Conservation (phyloP, 1,140 invertebrate genomes). For the Eumaeus atala region DNA sequence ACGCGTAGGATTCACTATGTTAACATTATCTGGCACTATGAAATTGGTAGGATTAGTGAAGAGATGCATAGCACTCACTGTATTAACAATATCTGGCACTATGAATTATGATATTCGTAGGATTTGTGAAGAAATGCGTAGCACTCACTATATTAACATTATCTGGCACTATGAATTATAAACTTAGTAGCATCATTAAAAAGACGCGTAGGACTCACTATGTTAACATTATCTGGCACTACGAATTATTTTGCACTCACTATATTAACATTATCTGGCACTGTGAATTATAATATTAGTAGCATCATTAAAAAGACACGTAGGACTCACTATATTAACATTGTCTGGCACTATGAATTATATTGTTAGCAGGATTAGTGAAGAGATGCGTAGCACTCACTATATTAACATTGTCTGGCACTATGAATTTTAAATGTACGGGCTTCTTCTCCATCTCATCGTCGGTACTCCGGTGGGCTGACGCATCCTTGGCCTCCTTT, state of each 20-base stretch:
- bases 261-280: conserved; percentile 48
- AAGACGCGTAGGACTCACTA: too few relatives aligned
- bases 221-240: too few relatives aligned
- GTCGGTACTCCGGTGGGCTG: conserved; percentile 39
- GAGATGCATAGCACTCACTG: too few relatives aligned
- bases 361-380: background rate
- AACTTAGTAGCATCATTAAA: too few relatives aligned
- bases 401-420: conserved; percentile 48
- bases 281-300: conserved; percentile 51
- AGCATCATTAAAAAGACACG: too few relatives aligned
- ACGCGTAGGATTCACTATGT: conserved; percentile 35
- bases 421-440: conserved; percentile 47
- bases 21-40: conserved; percentile 46
- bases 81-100: too few relatives aligned
- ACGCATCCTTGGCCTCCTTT: conserved; percentile 50
- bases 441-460: conserved; percentile 40
- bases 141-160: conserved; percentile 42
- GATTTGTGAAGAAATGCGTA: too few relatives aligned
- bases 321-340: too few relatives aligned
- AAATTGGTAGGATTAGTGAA: too few relatives aligned
- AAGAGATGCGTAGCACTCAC: conserved; percentile 25
- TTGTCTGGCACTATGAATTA: too few relatives aligned
- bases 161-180: conserved; percentile 54
- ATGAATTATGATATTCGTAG: background rate
- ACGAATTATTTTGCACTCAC: conserved; percentile 29